Evolutionary conservation across 92 coral and sea anemone species (phyloP), one percentile per base, ranked within the genome.

Genomic region (Diadumene lineata): DNA sequence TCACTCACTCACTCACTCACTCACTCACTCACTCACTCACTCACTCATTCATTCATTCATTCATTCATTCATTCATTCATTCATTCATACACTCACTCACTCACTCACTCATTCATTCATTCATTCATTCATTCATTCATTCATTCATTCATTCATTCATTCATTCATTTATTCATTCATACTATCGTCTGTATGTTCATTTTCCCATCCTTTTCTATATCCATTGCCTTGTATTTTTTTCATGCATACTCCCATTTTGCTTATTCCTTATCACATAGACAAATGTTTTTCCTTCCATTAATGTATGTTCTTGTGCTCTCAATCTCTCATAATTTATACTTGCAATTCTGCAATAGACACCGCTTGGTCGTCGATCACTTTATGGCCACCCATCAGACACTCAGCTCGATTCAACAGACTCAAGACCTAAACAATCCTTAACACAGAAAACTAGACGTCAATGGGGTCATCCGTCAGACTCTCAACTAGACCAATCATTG

Each of bases 301-400:
- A n/a, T n/a, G n/a, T n/a, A n/a, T n/a, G n/a, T n/a, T n/a, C n/a
- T n/a, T n/a, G n/a, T n/a, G n/a, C n/a, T n/a, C n/a, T n/a, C n/a
- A n/a, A n/a, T n/a, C n/a, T n/a, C n/a, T n/a, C n/a, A n/a, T n/a
- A n/a, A n/a, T n/a, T n/a, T n/a, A n/a, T n/a, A n/a, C n/a, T n/a
- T n/a, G 43, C 72, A 10, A 31, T 32, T 19, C 60, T 24, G 57
- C 63, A 53, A 22, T 4, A 33, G 34, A 66, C 67, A n/a, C 69
- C 78, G 10, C 30, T 18, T 17, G 50, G 43, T n/a, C 70, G 31
- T 56, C 43, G 71, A 34, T 69, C 83, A 32, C 46, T 19, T 17
- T 80, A 64, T 23, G 94, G 90, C 0, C 90, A 89, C 61, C 94
- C 94, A 4, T 82, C 94, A 22, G 91, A 89, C 62, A 65, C 88